Percentiles rank a stretch among this genome's conserved stretches.
These are phyloP conservation scores for Archivesica marissinica DNA, from an alignment of 1,140 invertebrate genomes.

Conservation along the genomic window DNA sequence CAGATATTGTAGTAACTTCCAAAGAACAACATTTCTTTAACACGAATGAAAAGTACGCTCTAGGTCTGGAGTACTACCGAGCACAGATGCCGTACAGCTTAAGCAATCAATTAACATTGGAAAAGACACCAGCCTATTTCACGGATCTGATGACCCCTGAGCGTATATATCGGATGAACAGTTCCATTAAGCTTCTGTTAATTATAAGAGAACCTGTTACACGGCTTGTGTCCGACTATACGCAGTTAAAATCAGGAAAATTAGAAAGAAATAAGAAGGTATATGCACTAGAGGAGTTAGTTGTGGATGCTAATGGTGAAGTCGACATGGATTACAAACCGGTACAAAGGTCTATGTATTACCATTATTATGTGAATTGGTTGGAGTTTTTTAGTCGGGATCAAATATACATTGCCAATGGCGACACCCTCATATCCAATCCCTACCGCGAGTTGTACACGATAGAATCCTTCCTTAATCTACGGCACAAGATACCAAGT, in stretches of 20 bases:
- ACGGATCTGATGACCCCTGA: constrained; percentile 89
- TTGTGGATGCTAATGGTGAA: constrained; percentile 71
- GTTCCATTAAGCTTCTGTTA: constrained; percentile 92
- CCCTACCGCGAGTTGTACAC: constrained; percentile 93
- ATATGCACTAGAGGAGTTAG: constrained; percentile 75
- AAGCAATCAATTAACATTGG: constrained; percentile 83
- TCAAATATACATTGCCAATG: constrained; percentile 94
- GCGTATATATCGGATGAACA: constrained; percentile 94
- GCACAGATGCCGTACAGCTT: constrained; percentile 79
- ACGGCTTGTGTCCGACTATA: constrained; percentile 95
- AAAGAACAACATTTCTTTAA: constrained; percentile 85
- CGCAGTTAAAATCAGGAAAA: constrained; percentile 85
- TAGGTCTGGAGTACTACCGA: constrained; percentile 84
- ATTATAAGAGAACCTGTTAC: constrained; percentile 96
- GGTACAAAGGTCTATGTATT: constrained; percentile 93
- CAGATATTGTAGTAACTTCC: constrained; percentile 78
- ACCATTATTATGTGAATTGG: constrained; percentile 92
- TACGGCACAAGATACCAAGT: constrained; percentile 92
- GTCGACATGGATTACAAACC: constrained; percentile 84
- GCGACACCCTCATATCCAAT: constrained; percentile 92
- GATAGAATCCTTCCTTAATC: constrained; percentile 93
- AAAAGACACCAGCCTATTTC: constrained; percentile 86
- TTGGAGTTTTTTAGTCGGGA: constrained; percentile 90
- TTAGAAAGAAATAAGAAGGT: constrained; percentile 63
- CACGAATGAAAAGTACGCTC: constrained; percentile 79